Evolutionary conservation across 2,888 invertebrate genomes (phyloP), one percentile per base, ranked within the genome.

Genomic region (Blomia tropicalis): DNA sequence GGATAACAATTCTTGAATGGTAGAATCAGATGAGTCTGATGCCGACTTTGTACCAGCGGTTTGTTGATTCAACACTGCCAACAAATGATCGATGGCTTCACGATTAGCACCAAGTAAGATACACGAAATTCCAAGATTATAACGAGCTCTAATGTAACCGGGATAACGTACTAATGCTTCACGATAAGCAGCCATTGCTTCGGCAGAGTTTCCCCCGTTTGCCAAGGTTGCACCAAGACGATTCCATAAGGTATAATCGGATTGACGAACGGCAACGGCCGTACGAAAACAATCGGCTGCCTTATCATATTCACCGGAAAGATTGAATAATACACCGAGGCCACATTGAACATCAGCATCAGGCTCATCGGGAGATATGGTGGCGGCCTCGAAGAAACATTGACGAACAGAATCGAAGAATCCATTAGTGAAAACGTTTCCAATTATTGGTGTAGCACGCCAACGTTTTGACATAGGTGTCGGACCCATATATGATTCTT

Each of bases 111-210:
- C 84, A 53, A 98, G 79, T 75, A 95, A 95, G 76, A 96, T 88
- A 73, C 96, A 98, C 64, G 92, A 90, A 62, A 98, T 93, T 29
- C 95, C 96, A 64, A 98, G 84, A 77, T 98, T 98, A 73, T 93
- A 98, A 65, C 98, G 80, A 5, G 95, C 93, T 64, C 98, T 80
- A 66, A 98, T 90, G 74, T 90, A 98, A 1, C 95, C 95, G 4
- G 98, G 98, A 65, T 88, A 85, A 58, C 95, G 77, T 71, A 85
- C 82, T 59, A 98, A 77, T 41, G 96, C 93, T 70, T 82, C 81
- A 71, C 89, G 85, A 73, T 98, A 98, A 0, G 96, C 95, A 67
- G 89, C 85, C 5, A 98, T 87, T 3, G 98, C 95, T 77, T 96
- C 91, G 71, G 92, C 93, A 36, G 93, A 87, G 67, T 84, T 82